phyloP scores from a whole-genome alignment of 92 coral and sea anemone genomes.

The Porites rus region DNA sequence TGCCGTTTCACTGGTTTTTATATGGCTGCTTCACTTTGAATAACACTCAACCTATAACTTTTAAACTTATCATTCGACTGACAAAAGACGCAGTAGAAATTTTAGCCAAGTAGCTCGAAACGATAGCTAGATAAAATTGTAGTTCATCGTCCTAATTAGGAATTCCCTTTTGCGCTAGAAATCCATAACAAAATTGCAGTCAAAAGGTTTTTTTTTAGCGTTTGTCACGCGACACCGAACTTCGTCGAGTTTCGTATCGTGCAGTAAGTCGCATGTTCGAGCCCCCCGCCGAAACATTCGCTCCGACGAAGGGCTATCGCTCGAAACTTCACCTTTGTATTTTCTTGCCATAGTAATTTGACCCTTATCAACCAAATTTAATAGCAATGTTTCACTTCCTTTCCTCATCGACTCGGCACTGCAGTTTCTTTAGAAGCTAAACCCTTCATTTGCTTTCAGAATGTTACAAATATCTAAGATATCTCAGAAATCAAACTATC shows the following conservation, averaged over 20 bases:
- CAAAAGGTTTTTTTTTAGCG: not conserved
- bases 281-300: slow-evolving; percentile 8
- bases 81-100: not conserved
- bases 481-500: slow-evolving; percentile 5
- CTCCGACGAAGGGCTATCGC: not conserved
- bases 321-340: not conserved
- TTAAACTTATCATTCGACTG: not conserved
- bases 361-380: not conserved
- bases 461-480: not conserved
- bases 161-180: not conserved
- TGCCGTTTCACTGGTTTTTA: not conserved
- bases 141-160: not conserved
- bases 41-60: not conserved
- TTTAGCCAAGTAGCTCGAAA: not conserved
- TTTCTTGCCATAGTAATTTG: not conserved
- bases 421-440: not conserved
- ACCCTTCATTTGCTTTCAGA: not conserved
- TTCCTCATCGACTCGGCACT: not conserved
- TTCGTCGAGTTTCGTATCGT: slow-evolving; percentile 3
- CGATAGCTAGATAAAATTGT: not conserved
- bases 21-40: not conserved
- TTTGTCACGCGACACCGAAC: not conserved
- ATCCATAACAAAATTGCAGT: not conserved
- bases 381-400: not conserved
- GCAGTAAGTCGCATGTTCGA: not conserved